Evolutionary conservation across 2,888 invertebrate species (phyloP).

Genomic region (Hanleya hanleyi): DNA sequence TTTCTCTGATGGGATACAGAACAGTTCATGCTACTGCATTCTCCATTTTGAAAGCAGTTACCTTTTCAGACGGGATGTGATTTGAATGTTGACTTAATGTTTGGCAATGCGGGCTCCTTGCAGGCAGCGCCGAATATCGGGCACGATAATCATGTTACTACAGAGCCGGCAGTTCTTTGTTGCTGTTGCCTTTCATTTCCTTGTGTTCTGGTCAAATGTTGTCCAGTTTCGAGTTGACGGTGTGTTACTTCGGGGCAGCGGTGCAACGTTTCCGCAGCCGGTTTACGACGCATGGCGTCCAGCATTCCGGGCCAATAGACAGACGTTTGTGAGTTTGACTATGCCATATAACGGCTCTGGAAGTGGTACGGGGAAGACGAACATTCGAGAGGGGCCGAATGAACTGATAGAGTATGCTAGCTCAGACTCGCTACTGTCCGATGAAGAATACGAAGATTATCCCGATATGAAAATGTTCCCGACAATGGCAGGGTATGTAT

Average conservation of each 20-base stretch:
- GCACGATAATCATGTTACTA: too few species aligned
- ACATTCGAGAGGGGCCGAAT: neutral
- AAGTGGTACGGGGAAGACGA: constrained; percentile 25
- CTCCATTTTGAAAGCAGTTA: too few species aligned
- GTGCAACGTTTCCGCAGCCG: constrained; percentile 35
- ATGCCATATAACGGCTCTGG: constrained; percentile 21
- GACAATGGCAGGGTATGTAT: neutral
- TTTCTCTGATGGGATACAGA: too few species aligned
- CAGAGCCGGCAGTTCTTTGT: too few species aligned
- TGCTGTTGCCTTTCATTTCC: too few species aligned
- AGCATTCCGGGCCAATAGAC: constrained; percentile 23
- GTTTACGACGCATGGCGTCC: constrained; percentile 36
- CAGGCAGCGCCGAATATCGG: too few species aligned
- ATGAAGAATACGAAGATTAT: neutral
- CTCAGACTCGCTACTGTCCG: neutral
- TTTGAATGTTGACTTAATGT: too few species aligned
- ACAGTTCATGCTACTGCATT: too few species aligned
- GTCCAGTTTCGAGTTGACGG: neutral
- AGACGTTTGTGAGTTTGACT: constrained; percentile 7
- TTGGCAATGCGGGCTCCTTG: too few species aligned
- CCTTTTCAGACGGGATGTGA: too few species aligned
- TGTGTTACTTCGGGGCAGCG: constrained; percentile 12
- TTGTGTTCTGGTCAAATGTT: too few species aligned
- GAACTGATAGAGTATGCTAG: neutral
- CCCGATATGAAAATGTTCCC: constrained; percentile 10